A percentile compares a stretch with the other conserved stretches of the same genome.
These are phyloP conservation scores for Agrilus biguttatus DNA, from an alignment of 2,888 invertebrate genomes.

Conservation along the genomic window DNA sequence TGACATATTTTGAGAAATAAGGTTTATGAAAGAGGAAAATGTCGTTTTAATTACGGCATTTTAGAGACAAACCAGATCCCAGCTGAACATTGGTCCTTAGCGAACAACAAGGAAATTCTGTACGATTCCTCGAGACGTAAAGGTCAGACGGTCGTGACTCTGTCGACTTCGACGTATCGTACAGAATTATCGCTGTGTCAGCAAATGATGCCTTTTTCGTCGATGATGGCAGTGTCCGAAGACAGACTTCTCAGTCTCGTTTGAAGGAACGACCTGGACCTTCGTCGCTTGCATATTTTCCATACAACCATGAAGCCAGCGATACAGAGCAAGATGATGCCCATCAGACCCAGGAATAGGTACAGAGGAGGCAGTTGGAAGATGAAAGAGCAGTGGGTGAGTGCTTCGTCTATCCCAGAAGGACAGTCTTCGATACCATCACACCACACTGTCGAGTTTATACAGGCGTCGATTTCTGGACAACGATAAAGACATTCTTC, in stretches of 20 bases:
- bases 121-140: constrained; percentile 16
- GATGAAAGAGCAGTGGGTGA: constrained; percentile 65
- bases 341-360: constrained; percentile 36
- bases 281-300: constrained; percentile 38
- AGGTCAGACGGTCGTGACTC: constrained; percentile 81
- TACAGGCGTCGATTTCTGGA: constrained; percentile 68
- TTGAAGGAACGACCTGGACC: constrained; percentile 63
- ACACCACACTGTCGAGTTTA: constrained; percentile 66
- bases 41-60: too few species aligned
- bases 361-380: constrained; percentile 64
- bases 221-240: constrained; percentile 70
- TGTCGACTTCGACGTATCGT: constrained; percentile 80
- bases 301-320: constrained; percentile 20
- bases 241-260: constrained; percentile 64
- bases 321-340: constrained; percentile 25
- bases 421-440: constrained; percentile 68
- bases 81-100: too few species aligned
- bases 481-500: constrained; percentile 66
- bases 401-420: constrained; percentile 64
- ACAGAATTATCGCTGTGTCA: constrained; percentile 94
- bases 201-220: constrained; percentile 84
- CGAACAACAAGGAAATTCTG: constrained; percentile 20
- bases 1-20: too few species aligned
- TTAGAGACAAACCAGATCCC: too few species aligned
- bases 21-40: too few species aligned